Evolutionary conservation across 2,888 invertebrate genomes (phyloP).

Genomic region (Exephanes ischioxanthus): DNA sequence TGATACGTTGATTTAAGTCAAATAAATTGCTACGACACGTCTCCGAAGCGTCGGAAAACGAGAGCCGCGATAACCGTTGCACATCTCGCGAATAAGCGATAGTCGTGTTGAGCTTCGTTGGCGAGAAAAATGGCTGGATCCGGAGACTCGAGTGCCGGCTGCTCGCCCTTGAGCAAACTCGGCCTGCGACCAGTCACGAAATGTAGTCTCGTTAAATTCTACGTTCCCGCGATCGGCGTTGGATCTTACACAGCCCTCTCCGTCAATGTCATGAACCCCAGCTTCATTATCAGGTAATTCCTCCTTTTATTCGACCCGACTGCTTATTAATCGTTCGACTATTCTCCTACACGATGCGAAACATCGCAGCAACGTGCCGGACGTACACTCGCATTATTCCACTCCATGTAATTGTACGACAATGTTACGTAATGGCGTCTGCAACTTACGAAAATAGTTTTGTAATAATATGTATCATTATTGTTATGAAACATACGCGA

Average conservation of each 20-base stretch:
- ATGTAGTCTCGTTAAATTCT: slow-evolving; percentile 91
- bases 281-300: slow-evolving; percentile 89
- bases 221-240: slow-evolving; percentile 91
- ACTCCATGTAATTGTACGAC: slow-evolving; percentile 4
- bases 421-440: slow-evolving; percentile 53
- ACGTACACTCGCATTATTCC: neutral
- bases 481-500: neutral
- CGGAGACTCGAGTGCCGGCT: slow-evolving; percentile 72
- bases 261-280: slow-evolving; percentile 94
- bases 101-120: neutral
- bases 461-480: neutral
- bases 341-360: neutral
- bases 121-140: slow-evolving; percentile 74
- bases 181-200: slow-evolving; percentile 89
- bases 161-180: slow-evolving; percentile 74
- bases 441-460: neutral
- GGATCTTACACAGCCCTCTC: slow-evolving; percentile 92
- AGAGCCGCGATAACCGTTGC: neutral
- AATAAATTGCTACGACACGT: slow-evolving; percentile 6
- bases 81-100: neutral
- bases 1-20: neutral
- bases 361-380: neutral
- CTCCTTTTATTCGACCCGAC: neutral
- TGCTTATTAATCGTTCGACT: neutral
- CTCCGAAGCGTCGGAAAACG: neutral